Evolutionary conservation across 2,113 vertebrate genomes (phyloP).

Genomic region (Xenus cinereus): DNA sequence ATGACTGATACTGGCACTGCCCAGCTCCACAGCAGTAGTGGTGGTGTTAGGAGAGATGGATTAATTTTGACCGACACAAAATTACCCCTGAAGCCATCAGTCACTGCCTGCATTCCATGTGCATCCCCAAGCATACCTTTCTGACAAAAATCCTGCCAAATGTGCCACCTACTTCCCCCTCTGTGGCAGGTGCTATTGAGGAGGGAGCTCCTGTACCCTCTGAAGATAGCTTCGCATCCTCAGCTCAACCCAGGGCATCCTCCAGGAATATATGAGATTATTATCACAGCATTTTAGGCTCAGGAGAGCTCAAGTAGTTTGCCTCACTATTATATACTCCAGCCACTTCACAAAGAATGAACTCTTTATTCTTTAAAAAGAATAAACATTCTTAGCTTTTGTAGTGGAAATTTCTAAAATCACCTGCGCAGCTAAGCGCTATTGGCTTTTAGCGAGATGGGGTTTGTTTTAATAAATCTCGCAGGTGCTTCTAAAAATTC

Average conservation of each 20-base stretch:
- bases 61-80: conserved; percentile 17
- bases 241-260: neutral
- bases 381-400: neutral
- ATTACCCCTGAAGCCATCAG: neutral
- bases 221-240: neutral
- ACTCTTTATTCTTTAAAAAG: neutral
- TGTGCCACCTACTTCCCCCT: neutral
- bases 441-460: neutral
- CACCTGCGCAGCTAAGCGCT: neutral
- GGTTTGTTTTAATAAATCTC: neutral
- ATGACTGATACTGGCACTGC: neutral
- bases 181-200: neutral
- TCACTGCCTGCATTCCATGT: neutral
- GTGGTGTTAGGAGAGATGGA: neutral
- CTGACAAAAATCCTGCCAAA: neutral
- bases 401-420: neutral
- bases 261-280: neutral
- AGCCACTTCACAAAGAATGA: neutral
- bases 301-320: neutral
- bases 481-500: neutral
- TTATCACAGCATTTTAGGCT: neutral
- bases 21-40: neutral
- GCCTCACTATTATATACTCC: neutral
- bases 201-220: neutral
- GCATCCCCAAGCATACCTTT: neutral